A percentile compares a stretch with the other conserved stretches of the same genome.
phyloP scores from a whole-genome alignment of 2,113 vertebrate genomes.

The Dunckerocampus dactyliophorus region DNA sequence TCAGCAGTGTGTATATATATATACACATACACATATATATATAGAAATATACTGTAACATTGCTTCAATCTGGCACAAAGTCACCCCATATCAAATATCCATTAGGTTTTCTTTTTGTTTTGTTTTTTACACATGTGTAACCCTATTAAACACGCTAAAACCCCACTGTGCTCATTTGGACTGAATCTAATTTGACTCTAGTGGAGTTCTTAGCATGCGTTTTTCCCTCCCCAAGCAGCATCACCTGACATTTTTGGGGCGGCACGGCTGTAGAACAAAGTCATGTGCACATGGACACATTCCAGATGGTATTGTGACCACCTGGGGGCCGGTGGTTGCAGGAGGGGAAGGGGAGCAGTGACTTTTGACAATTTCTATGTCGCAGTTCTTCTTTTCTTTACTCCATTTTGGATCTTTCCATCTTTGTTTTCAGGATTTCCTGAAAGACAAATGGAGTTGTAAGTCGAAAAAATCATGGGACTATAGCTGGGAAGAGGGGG shows the following conservation, averaged over 20 bases:
- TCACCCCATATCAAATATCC: too few relatives aligned
- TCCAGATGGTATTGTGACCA: not conserved
- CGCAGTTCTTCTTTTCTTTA: slow-evolving; percentile 22
- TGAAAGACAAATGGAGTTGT: slow-evolving; percentile 19
- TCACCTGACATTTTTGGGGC: not conserved
- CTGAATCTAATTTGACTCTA: slow-evolving; percentile 3
- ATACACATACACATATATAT: too few relatives aligned
- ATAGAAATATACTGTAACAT: too few relatives aligned
- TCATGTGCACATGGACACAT: not conserved
- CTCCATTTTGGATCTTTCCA: slow-evolving; percentile 78
- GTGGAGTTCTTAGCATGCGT: slow-evolving; percentile 1
- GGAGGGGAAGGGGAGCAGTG: not conserved
- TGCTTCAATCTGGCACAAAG: too few relatives aligned
- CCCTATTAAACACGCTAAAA: too few relatives aligned
- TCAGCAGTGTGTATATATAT: too few relatives aligned
- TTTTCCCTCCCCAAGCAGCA: not conserved
- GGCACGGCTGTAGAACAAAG: not conserved
- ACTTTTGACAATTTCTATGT: not conserved
- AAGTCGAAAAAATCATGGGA: not conserved
- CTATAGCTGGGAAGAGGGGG: not conserved
- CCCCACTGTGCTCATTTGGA: not conserved
- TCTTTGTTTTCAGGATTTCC: slow-evolving; percentile 75
- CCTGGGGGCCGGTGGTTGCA: not conserved
- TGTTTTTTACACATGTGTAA: too few relatives aligned
- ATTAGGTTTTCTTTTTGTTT: too few relatives aligned